Evolutionary conservation across 2,888 invertebrate species (phyloP).

Genomic region (Athalia rosae): DNA sequence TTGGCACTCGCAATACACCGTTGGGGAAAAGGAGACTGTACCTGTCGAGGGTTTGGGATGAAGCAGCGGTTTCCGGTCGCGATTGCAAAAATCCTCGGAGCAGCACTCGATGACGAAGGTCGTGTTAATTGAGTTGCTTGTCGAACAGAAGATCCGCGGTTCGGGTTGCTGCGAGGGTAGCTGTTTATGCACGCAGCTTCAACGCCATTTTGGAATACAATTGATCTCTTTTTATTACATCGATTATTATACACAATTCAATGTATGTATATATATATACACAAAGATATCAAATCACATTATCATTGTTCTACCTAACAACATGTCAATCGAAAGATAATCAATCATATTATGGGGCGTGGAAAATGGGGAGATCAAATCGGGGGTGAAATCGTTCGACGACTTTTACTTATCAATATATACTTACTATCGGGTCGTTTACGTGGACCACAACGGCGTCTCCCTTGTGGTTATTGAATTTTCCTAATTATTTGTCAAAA

Average conservation of each 20-base stretch:
- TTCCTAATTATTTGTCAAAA: no score
- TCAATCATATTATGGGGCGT: no score
- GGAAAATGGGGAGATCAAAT: no score
- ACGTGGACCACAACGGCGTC: no score
- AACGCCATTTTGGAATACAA: conserved; percentile 43
- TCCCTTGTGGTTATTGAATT: no score
- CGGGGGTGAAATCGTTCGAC: no score
- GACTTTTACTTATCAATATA: no score
- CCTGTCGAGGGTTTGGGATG: conserved; percentile 80
- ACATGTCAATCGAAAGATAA: no score
- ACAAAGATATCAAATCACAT: no score
- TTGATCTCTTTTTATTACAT: conserved; percentile 22
- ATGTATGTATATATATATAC: not conserved
- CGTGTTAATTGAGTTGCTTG: conserved; percentile 84
- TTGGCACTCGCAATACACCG: conserved; percentile 15
- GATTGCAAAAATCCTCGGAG: conserved; percentile 87
- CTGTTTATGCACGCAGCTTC: conserved; percentile 82
- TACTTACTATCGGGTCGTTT: no score
- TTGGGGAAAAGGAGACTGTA: conserved; percentile 72
- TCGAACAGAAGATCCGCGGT: conserved; percentile 89
- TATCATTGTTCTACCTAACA: no score
- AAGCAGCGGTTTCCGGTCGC: conserved; percentile 81
- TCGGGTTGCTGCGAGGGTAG: conserved; percentile 83
- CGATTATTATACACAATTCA: not conserved
- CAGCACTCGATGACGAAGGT: conserved; percentile 89